Percentiles rank a stretch among this genome's conserved stretches.
Evolutionary conservation across 2,113 vertebrate species (phyloP).

Genomic region (Egretta garzetta): DNA sequence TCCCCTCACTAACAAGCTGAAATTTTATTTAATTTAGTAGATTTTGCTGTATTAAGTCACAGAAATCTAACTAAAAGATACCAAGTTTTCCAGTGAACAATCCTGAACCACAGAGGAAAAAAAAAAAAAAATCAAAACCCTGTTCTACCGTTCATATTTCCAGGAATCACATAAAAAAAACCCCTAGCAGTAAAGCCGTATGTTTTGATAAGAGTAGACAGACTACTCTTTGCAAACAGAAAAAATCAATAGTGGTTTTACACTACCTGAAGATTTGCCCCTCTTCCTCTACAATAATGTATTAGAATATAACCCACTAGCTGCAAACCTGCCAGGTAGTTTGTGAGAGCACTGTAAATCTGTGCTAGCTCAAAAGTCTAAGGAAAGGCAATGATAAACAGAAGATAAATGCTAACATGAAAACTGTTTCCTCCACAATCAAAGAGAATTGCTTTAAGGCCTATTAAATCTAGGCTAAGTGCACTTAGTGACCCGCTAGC

Average conservation of each 20-base stretch:
- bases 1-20: neutral
- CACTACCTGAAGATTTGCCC: neutral
- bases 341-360: neutral
- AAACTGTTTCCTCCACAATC: neutral
- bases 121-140: neutral
- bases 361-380: neutral
- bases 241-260: neutral
- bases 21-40: neutral
- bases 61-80: neutral
- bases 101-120: neutral
- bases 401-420: neutral
- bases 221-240: neutral
- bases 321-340: neutral
- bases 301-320: neutral
- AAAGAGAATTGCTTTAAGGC: neutral
- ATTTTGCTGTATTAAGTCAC: neutral
- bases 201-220: neutral
- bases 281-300: neutral
- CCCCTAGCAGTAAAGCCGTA: neutral
- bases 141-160: neutral
- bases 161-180: neutral
- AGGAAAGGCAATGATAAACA: neutral
- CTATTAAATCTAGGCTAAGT: neutral
- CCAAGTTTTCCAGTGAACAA: neutral
- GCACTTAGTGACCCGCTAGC: neutral